Base-by-base conservation (phyloP, 2,113 vertebrate genomes). In the Carollia perspicillata region DNA sequence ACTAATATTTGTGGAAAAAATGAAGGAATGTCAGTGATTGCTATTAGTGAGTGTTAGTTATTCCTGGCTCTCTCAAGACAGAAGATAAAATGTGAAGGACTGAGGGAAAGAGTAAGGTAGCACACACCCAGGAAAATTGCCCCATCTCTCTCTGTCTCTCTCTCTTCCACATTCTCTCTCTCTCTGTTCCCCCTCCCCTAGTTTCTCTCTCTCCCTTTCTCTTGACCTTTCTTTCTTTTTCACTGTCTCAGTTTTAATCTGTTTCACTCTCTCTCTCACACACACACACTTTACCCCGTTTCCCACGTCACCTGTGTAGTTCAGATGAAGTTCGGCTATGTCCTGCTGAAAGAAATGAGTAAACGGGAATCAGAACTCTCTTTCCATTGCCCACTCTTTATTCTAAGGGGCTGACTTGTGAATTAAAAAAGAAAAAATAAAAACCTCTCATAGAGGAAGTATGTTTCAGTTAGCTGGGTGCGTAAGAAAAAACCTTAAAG, bases 251-350 rank as follows among this genome's bases (percentile, higher is more conserved):
- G n/a, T n/a, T n/a, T n/a, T n/a, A n/a, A n/a, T n/a, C n/a, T n/a
- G n/a, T n/a, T 42, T 42, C 0, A 8, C 5, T 51, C 7, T 44
- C 12, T 60, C 9, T n/a, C 12, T 72, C 20, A 49, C 47, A 49
- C 37, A 75, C 72, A 18, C 28, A 49, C 30, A 49, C 77, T 55
- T 79, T 37, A 26, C 26, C 37, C 53, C 26, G 1, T 16, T 22
- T 14, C 33, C 28, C 28, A 0, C 0, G 6, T 94, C 90, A 97
- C 95, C 94, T 93, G 97, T 96, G 83, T 79, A 53, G 18, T 97
- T 96, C 68, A 97, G 35, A 85, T 96, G 97, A 11, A 97, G 90
- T 74, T 97, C 97, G 35, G 97, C 97, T 14, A 93, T 1, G 23
- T 95, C 92, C 35, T 17, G 7, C 96, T 97, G 95, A 37, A 93